phyloP scores from a whole-genome alignment of 2,797 vertebrate genomes.

The Enteromius viviparus region DNA sequence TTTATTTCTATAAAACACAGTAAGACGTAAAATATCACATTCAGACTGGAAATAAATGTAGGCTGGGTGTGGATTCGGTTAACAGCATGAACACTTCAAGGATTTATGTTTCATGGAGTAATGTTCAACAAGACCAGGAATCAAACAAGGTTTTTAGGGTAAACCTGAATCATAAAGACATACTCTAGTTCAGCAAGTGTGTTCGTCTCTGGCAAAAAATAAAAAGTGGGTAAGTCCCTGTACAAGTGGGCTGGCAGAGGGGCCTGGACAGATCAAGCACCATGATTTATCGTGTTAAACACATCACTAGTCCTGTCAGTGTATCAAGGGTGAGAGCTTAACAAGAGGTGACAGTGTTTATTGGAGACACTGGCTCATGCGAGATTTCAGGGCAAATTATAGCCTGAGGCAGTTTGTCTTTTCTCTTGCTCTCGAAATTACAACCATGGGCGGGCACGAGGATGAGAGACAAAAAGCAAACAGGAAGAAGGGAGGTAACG shows the following conservation, averaged over 20 bases:
- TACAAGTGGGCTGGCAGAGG: conserved; percentile 41
- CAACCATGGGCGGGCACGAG: conserved; percentile 28
- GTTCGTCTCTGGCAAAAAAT: neutral
- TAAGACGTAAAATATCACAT: neutral
- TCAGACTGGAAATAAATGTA: neutral
- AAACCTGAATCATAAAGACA: neutral
- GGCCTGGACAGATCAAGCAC: conserved; percentile 50
- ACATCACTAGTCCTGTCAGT: conserved; percentile 70
- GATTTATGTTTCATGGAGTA: neutral
- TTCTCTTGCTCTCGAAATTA: conserved; percentile 37
- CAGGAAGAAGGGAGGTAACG: conserved; percentile 31
- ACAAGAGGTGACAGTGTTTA: conserved; percentile 70
- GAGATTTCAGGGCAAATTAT: conserved; percentile 63
- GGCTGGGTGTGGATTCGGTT: neutral
- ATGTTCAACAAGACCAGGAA: neutral
- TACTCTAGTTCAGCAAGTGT: neutral
- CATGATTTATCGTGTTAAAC: conserved; percentile 73
- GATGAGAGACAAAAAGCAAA: conserved; percentile 39
- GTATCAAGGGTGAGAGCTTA: conserved; percentile 55
- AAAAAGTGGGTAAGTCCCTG: neutral
- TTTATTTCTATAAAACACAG: neutral
- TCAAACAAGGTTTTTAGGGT: neutral
- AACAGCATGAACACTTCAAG: neutral
- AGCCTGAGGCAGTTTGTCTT: conserved; percentile 54
- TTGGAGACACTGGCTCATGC: conserved; percentile 66